These are phyloP conservation scores for Oligia fasciuncula DNA, from an alignment of 2,888 invertebrate genomes.

Conservation along the genomic window DNA sequence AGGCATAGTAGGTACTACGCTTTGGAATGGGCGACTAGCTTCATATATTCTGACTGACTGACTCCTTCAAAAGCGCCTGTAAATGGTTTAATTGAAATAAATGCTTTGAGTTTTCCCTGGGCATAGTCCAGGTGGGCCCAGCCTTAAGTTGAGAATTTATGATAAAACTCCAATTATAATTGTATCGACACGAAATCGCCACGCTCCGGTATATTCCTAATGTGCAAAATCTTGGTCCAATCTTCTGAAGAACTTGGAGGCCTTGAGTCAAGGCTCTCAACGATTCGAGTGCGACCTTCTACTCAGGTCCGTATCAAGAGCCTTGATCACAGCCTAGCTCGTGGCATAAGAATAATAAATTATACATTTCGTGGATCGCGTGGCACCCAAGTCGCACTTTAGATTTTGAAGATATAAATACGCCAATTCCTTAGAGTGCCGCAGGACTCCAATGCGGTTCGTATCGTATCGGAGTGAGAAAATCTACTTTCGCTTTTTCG, in stretches of 20 bases:
- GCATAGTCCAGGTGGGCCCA: background rate
- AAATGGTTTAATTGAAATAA: background rate
- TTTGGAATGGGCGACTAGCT: background rate
- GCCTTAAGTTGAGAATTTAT: background rate
- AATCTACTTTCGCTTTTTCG: background rate
- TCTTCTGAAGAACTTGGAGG: slow-evolving; percentile 15
- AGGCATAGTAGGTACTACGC: background rate
- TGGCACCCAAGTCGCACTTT: slow-evolving; percentile 13
- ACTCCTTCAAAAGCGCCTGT: background rate
- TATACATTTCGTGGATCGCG: background rate
- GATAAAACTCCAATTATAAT: too few relatives aligned
- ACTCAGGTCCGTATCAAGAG: slow-evolving; percentile 35
- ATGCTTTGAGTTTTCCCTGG: background rate
- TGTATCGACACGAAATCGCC: background rate
- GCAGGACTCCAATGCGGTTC: background rate
- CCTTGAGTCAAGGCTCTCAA: slow-evolving; percentile 30
- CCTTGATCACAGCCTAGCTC: slow-evolving; percentile 30
- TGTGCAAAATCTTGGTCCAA: slow-evolving; percentile 5
- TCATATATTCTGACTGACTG: background rate
- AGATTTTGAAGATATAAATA: slow-evolving; percentile 31
- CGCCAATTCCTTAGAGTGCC: background rate
- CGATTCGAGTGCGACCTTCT: slow-evolving; percentile 37
- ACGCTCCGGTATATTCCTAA: background rate
- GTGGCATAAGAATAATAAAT: slow-evolving; percentile 22
- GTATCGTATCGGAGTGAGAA: background rate